phyloP scores from a whole-genome alignment of 2,113 vertebrate genomes.

The Archocentrus centrarchus region DNA sequence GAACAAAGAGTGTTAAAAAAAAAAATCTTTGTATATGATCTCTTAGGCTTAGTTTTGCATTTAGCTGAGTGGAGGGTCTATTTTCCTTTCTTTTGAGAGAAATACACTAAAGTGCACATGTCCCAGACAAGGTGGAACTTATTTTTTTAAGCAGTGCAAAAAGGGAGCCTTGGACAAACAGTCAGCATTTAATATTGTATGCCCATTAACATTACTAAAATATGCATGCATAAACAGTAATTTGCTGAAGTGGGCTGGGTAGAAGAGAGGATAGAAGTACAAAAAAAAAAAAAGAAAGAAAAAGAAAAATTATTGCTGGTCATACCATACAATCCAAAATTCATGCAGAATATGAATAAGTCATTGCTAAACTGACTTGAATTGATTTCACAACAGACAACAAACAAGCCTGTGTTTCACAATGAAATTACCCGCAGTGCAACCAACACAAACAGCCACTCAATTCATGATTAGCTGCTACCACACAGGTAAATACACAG shows the following conservation, averaged over 20 bases:
- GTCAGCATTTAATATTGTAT: constrained; percentile 49
- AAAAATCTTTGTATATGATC: background rate
- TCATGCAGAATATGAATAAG: constrained; percentile 22
- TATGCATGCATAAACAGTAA: constrained; percentile 51
- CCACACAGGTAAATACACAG: background rate
- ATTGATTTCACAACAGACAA: constrained; percentile 8
- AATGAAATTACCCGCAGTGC: constrained; percentile 23
- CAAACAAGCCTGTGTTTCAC: constrained; percentile 10
- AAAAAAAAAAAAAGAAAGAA: background rate
- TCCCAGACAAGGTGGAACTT: constrained; percentile 25
- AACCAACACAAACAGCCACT: constrained; percentile 12
- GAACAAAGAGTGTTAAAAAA: background rate
- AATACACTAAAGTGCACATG: background rate
- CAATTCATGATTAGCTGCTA: background rate
- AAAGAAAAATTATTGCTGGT: constrained; percentile 12
- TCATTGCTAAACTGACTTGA: constrained; percentile 23
- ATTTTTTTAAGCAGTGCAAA: constrained; percentile 26
- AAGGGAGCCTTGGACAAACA: constrained; percentile 35
- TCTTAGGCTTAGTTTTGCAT: background rate
- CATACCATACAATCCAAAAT: constrained; percentile 17
- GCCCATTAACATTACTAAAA: constrained; percentile 49
- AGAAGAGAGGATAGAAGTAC: background rate
- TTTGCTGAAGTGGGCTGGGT: constrained; percentile 33
- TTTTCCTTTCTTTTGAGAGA: background rate
- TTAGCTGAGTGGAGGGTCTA: background rate